Evolutionary conservation across 30 jellyfish, hydroid and myxozoan species (phyloP).

Genomic region (Nemopilema nomurai): DNA sequence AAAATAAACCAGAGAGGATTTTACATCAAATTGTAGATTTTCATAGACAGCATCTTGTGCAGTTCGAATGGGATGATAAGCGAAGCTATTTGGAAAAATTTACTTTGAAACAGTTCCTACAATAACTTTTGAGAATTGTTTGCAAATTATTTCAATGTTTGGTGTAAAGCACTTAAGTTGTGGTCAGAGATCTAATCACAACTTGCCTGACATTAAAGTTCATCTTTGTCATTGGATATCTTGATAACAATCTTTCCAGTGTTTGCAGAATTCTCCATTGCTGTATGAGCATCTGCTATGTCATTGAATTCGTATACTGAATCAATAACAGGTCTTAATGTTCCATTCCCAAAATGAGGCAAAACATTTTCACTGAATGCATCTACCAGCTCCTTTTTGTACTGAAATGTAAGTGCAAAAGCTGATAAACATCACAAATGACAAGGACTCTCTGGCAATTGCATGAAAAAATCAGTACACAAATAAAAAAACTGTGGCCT

Average conservation of each 20-base stretch:
- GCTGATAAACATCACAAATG: background rate
- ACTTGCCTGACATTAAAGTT: slow-evolving; percentile 15
- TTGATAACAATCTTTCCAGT: slow-evolving; percentile 84
- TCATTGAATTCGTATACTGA: slow-evolving; percentile 50
- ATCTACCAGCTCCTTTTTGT: slow-evolving; percentile 81
- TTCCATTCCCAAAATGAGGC: slow-evolving; percentile 70
- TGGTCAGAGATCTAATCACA: background rate
- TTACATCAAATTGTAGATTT: no score
- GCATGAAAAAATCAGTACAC: background rate
- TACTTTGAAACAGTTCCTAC: no score
- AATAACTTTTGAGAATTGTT: background rate
- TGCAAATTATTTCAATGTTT: background rate
- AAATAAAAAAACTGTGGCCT: no score
- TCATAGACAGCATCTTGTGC: no score
- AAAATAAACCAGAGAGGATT: no score
- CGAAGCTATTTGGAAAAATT: no score
- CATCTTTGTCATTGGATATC: slow-evolving; percentile 54
- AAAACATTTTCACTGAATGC: slow-evolving; percentile 71
- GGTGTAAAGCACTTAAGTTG: background rate
- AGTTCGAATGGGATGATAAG: no score
- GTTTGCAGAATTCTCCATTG: slow-evolving; percentile 80
- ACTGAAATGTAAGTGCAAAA: slow-evolving; percentile 50
- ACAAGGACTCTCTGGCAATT: no score
- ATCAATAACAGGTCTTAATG: slow-evolving; percentile 81
- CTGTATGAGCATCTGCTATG: slow-evolving; percentile 85